A percentile compares a stretch with the other conserved stretches of the same genome.
Conservation (phyloP, 2,797 vertebrate genomes). For the Girardinus metallicus region DNA sequence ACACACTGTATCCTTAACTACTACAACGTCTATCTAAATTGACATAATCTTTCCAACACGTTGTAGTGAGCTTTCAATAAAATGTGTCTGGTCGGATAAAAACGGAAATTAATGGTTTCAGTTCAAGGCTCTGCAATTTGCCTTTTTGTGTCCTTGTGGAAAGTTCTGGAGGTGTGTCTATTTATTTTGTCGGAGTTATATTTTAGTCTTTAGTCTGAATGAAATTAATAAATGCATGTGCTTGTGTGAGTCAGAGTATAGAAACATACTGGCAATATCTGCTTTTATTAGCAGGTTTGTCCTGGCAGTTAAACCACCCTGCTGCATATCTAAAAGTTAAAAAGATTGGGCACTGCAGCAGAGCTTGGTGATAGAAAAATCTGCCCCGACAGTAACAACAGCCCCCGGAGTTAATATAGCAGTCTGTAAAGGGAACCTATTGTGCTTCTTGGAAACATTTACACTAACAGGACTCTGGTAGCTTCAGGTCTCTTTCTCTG, state of each 20-base stretch:
- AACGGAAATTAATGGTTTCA: slow-evolving; percentile 23
- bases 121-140: slow-evolving; percentile 7
- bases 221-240: slow-evolving; percentile 25
- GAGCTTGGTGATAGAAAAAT: slow-evolving; percentile 56
- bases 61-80: slow-evolving; percentile 33
- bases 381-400: slow-evolving; percentile 59
- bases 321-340: slow-evolving; percentile 32
- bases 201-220: slow-evolving; percentile 34
- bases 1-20: slow-evolving; percentile 32
- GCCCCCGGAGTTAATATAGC: slow-evolving; percentile 61
- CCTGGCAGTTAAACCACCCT: slow-evolving; percentile 54
- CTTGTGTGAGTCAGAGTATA: slow-evolving; percentile 22
- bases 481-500: slow-evolving; percentile 40
- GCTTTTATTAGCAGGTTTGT: slow-evolving; percentile 57
- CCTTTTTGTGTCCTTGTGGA: slow-evolving; percentile 33
- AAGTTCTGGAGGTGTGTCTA: slow-evolving; percentile 18
- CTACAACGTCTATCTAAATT: slow-evolving; percentile 27
- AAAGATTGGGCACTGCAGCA: slow-evolving; percentile 25
- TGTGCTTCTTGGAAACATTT: slow-evolving; percentile 48
- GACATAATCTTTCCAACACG: slow-evolving; percentile 27
- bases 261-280: slow-evolving; percentile 28
- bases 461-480: slow-evolving; percentile 56
- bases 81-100: background rate
- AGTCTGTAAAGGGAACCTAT: slow-evolving; percentile 48
- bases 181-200: slow-evolving; percentile 40